Evolutionary conservation across 2,113 vertebrate species (phyloP).

Genomic region (Myocastor coypus): DNA sequence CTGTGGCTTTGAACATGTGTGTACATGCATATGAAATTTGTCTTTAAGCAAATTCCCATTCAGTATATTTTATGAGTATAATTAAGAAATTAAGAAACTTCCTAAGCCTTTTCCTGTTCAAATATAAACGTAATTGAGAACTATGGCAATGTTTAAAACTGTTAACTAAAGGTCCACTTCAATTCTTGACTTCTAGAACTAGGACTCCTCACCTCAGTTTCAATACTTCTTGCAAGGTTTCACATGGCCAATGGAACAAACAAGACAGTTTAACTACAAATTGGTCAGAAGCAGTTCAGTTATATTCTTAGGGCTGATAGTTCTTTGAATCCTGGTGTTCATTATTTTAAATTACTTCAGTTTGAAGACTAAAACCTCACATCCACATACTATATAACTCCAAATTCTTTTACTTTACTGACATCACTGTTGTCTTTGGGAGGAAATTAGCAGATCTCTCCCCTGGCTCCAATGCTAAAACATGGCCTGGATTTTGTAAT

Average conservation of each 20-base stretch:
- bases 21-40: neutral
- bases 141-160: slow-evolving; percentile 45
- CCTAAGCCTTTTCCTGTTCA: slow-evolving; percentile 59
- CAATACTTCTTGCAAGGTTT: neutral
- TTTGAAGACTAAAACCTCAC: slow-evolving; percentile 11
- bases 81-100: slow-evolving; percentile 57
- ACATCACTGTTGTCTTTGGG: slow-evolving; percentile 21
- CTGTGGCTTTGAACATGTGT: neutral
- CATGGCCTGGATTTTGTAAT: slow-evolving; percentile 72
- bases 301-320: slow-evolving; percentile 7
- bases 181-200: slow-evolving; percentile 55
- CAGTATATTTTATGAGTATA: slow-evolving; percentile 39
- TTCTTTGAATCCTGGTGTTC: slow-evolving; percentile 10
- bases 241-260: neutral
- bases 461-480: slow-evolving; percentile 15
- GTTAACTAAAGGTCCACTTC: slow-evolving; percentile 54
- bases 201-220: neutral
- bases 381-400: neutral
- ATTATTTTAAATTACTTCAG: slow-evolving; percentile 42
- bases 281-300: neutral
- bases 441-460: neutral
- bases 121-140: slow-evolving; percentile 63
- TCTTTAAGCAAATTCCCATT: slow-evolving; percentile 63
- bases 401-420: slow-evolving; percentile 36
- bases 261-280: neutral